Percentiles rank a stretch among this genome's conserved stretches.
Conservation (phyloP, 2,797 vertebrate genomes). For the Tenualosa ilisha region DNA sequence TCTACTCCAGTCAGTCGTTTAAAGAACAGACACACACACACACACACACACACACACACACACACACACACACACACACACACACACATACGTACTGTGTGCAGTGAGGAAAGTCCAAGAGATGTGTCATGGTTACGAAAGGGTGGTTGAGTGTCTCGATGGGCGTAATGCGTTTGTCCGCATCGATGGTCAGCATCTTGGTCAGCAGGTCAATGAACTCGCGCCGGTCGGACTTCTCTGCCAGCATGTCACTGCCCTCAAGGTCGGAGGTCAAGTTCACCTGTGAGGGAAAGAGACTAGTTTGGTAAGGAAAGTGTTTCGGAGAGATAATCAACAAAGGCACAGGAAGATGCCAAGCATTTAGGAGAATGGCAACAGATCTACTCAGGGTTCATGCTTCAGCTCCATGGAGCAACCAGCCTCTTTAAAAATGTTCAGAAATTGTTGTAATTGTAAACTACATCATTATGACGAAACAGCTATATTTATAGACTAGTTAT, state of each 20-base stretch:
- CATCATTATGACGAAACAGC: neutral
- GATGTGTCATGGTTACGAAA: slow-evolving; percentile 96
- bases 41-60: neutral
- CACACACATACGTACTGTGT: slow-evolving; percentile 82
- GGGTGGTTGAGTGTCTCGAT: slow-evolving; percentile 98
- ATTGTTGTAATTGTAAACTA: neutral
- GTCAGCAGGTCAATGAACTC: slow-evolving; percentile 98
- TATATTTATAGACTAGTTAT: neutral
- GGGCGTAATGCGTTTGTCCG: slow-evolving; percentile 97
- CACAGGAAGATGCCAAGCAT: neutral
- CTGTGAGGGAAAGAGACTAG: slow-evolving; percentile 65
- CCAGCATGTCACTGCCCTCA: slow-evolving; percentile 96
- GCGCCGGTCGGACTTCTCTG: slow-evolving; percentile 95
- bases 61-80: neutral
- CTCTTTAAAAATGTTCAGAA: neutral
- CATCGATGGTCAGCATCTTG: slow-evolving; percentile 99
- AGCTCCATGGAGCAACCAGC: too few relatives aligned
- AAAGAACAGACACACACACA: slow-evolving; percentile 7
- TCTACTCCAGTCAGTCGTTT: too few relatives aligned
- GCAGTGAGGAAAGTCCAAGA: slow-evolving; percentile 97
- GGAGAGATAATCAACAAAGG: neutral
- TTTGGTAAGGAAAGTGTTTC: neutral
- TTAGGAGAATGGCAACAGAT: neutral
- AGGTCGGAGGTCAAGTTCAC: slow-evolving; percentile 97
- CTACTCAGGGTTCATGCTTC: neutral